Base-by-base conservation (phyloP, 2,797 vertebrate species). In the Acridotheres tristis region DNA sequence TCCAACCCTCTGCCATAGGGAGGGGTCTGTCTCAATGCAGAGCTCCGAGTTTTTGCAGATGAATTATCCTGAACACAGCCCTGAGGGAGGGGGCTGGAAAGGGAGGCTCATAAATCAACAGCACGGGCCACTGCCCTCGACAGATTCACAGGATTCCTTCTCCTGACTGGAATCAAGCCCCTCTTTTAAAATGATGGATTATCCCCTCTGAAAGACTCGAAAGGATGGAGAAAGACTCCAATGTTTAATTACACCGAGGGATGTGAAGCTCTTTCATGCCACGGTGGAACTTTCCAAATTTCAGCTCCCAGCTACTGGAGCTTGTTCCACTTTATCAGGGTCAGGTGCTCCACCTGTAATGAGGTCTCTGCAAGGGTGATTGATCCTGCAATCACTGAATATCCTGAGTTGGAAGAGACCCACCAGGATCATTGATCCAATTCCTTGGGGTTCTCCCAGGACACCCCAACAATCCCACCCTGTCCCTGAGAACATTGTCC, bases 111-210 rank as follows among this genome's bases (percentile, higher is more conserved):
- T 78, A 75, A 83, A 88, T 85, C 88, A 95, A 20, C 63, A 80
- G 48, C 18, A 26, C 3, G 47, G 58, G 58, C 58, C 87, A 72
- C 30, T 13, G 3, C 62, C 8, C 45, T 38, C 4, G 2, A 83
- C 29, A 58, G 48, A 79, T 5, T 63, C 40, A 55, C 5, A 27
- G 61, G 53, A 76, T 59, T 45, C 77, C 67, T 85, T 21, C 75
- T 85, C 59, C 17, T 17, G 53, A 15, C 77, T 71, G 47, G 42
- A 93, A 80, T 59, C 79, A 48, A 83, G 43, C 11, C 1, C 83
- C 23, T 80, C 79, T 74, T 92, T 76, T 51, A 38, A 90, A 89
- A 65, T 75, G 63, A 93, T 65, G 69, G 80, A 91, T 88, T n/a
- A 80, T 66, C 48, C 80, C n/a, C 3, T 61, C 83, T 66, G 13